Base-by-base conservation (phyloP, 2,888 invertebrate species). In the Crioceris asparagi region DNA sequence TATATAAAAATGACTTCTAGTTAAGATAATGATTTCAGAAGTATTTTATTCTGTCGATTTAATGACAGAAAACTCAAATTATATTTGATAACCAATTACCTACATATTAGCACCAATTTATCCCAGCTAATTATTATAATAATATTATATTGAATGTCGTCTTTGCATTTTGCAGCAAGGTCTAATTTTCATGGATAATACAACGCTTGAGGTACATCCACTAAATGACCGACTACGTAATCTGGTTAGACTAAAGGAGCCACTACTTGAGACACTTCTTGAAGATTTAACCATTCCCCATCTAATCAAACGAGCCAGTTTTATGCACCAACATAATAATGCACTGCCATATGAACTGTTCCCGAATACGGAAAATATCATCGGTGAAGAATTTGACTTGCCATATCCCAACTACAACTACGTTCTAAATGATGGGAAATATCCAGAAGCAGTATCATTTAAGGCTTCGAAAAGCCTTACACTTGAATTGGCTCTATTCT, bases 401-500 rank as follows among this genome's bases (percentile, higher is more conserved):
- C 6, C 6, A 21, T 21, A 21, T 21, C 3, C 15, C 18, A n/a
- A 10, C 10, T 12, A 12, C 21, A 8, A 31, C n/a, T 7, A 38
- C 12, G 27, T 11, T 32, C 33, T 17, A 11, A 17, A 34, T 17
- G 12, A 11, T 10, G 14, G 14, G 11, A 25, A 12, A 3, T 12
- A 40, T 35, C 32, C 32, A 26, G 41, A 41, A 36, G 40, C 30
- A 29, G 38, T 38, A 26, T 29, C 12, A 34, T 38, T 26, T 29
- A 44, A 27, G 34, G 32, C 39, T 26, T 25, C 36, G 31, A 44
- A 46, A 33, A 49, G 47, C 43, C 68, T 78, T 42, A 79, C 78
- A 3, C 66, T 83, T 25, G 84, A 85, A 59, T 61, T 83, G 34
- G 83, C 80, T 0, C 61, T 84, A 27, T 84, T 84, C 59, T 73